Evolutionary conservation across 1,140 invertebrate species (phyloP).

Genomic region (Trinorchestia longiramus): DNA sequence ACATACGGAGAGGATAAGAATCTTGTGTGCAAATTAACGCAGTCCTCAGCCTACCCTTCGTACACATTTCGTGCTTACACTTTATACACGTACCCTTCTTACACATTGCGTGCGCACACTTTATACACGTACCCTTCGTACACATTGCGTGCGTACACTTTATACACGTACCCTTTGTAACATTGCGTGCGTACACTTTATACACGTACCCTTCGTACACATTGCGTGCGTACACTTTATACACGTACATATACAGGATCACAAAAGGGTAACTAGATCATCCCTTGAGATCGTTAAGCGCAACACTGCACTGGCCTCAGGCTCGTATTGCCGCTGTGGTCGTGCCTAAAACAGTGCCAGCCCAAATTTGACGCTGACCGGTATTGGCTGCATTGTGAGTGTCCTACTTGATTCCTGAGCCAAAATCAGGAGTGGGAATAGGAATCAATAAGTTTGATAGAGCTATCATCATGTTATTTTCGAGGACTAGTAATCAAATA

Average conservation of each 20-base stretch:
- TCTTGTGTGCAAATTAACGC: no score
- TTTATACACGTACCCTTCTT: no score
- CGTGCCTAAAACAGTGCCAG: not conserved
- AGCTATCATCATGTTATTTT: not conserved
- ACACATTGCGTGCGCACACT: no score
- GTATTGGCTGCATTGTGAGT: not conserved
- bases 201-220: not conserved
- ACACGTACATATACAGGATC: not conserved
- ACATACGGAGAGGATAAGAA: no score
- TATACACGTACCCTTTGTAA: no score
- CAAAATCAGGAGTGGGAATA: not conserved
- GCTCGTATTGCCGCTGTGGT: not conserved
- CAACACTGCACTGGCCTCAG: not conserved
- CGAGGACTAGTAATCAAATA: not conserved
- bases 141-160: not conserved
- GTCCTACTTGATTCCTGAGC: not conserved
- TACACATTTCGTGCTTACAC: no score
- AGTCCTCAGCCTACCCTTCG: no score
- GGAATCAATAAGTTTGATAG: not conserved
- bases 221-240: no score
- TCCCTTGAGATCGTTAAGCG: not conserved
- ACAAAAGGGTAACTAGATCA: not conserved
- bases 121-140: not conserved
- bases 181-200: not conserved
- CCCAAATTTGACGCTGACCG: not conserved